These are phyloP conservation scores for Nyleta sp. DNA, from an alignment of 2,888 invertebrate species.

Conservation along the genomic window DNA sequence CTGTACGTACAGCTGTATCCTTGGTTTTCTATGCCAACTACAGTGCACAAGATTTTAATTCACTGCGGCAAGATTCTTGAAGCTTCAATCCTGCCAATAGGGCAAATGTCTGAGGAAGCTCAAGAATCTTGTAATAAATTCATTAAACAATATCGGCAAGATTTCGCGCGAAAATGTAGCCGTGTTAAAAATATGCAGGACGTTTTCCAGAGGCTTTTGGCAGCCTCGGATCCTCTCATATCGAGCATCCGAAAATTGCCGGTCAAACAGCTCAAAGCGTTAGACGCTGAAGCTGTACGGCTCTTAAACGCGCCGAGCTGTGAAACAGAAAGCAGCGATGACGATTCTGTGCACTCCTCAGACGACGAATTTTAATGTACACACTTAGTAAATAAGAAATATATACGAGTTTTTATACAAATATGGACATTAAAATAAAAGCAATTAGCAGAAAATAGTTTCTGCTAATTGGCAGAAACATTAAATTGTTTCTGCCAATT, in stretches of 20 bases:
- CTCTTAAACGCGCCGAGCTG: too few species aligned
- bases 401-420: too few species aligned
- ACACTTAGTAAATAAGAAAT: too few species aligned
- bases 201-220: slow-evolving; percentile 48
- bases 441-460: too few species aligned
- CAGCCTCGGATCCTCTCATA: slow-evolving; percentile 16
- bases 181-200: slow-evolving; percentile 15
- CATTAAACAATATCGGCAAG: slow-evolving; percentile 65
- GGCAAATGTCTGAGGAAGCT: slow-evolving; percentile 22
- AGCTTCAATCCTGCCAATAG: slow-evolving; percentile 45
- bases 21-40: slow-evolving; percentile 51
- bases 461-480: too few species aligned
- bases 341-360: too few species aligned
- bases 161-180: slow-evolving; percentile 66
- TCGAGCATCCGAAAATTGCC: slow-evolving; percentile 29
- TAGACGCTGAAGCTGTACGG: too few species aligned
- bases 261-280: slow-evolving; percentile 2
- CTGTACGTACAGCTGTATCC: slow-evolving; percentile 66
- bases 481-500: too few species aligned
- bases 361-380: too few species aligned
- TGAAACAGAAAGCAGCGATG: too few species aligned
- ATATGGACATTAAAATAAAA: too few species aligned
- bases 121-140: slow-evolving; percentile 70
- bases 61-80: slow-evolving; percentile 68
- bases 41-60: slow-evolving; percentile 71